phyloP scores from a whole-genome alignment of 2,797 vertebrate species.

The Nannoperca australis region DNA sequence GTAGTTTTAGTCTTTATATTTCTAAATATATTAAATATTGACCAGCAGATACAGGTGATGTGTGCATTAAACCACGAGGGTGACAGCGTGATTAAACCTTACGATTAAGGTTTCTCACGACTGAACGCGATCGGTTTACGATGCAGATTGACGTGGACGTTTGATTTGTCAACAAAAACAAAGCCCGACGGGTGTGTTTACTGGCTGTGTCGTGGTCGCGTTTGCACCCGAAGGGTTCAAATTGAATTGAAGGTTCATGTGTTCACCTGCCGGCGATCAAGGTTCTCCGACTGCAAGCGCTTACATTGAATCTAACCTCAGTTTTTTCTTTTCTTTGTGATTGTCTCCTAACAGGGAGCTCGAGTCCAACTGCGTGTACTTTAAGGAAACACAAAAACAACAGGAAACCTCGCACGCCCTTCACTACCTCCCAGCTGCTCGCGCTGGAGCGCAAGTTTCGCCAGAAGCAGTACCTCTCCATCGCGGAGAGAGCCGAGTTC shows the following conservation, averaged over 20 bases:
- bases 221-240: not conserved
- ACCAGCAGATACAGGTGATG: not conserved
- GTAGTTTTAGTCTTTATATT: not conserved
- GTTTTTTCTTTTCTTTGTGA: not conserved
- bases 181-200: not conserved
- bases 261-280: not conserved
- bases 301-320: slow-evolving; percentile 18
- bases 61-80: too few species aligned
- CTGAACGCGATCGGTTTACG: not conserved
- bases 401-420: slow-evolving; percentile 90
- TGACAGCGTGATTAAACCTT: not conserved
- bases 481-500: slow-evolving; percentile 90
- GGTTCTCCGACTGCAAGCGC: not conserved
- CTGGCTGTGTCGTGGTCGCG: not conserved
- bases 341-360: slow-evolving; percentile 77
- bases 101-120: not conserved
- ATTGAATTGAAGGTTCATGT: not conserved
- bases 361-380: slow-evolving; percentile 86
- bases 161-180: not conserved
- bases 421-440: slow-evolving; percentile 91
- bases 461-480: slow-evolving; percentile 91
- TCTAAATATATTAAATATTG: not conserved
- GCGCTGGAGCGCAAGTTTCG: slow-evolving; percentile 91
- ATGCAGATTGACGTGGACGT: not conserved
- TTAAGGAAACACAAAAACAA: slow-evolving; percentile 92